Evolutionary conservation across 2,888 invertebrate species (phyloP).

Genomic region (Tetheella fluctuosa): DNA sequence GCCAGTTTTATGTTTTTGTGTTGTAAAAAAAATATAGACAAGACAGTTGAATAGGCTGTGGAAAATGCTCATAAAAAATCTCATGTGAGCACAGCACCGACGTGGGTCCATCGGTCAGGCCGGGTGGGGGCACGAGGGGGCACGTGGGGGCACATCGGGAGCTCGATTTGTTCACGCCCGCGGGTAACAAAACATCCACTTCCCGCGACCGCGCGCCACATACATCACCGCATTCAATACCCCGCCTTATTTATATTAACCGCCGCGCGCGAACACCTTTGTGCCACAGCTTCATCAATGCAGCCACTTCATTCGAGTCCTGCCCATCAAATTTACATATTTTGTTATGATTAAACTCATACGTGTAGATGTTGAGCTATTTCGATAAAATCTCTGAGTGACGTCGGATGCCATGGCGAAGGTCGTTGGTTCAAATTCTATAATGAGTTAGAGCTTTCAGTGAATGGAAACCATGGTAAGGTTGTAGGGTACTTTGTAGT

Average conservation of each 20-base stretch:
- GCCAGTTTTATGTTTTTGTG: too few relatives aligned
- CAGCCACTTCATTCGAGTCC: not conserved
- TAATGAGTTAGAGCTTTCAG: too few relatives aligned
- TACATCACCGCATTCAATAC: slow-evolving; percentile 6
- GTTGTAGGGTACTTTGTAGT: too few relatives aligned
- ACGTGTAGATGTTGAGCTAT: too few relatives aligned
- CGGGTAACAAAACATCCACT: slow-evolving; percentile 2
- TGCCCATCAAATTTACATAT: too few relatives aligned
- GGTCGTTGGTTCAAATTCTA: too few relatives aligned
- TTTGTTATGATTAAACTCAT: too few relatives aligned
- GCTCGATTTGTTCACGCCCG: not conserved
- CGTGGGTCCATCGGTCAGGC: not conserved
- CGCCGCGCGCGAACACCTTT: not conserved
- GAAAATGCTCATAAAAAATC: not conserved
- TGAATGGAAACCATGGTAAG: too few relatives aligned
- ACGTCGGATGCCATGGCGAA: too few relatives aligned
- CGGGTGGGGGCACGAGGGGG: not conserved
- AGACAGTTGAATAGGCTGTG: not conserved
- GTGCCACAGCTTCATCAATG: not conserved
- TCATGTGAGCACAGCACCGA: not conserved
- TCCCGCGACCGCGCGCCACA: not conserved
- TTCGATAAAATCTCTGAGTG: too few relatives aligned
- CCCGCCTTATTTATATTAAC: not conserved
- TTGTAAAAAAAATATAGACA: too few relatives aligned
- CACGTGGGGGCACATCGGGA: not conserved